Evolutionary conservation across 2,888 invertebrate species (phyloP), one percentile per base, ranked within the genome.

Genomic region (Lepeophtheirus nordmannii): DNA sequence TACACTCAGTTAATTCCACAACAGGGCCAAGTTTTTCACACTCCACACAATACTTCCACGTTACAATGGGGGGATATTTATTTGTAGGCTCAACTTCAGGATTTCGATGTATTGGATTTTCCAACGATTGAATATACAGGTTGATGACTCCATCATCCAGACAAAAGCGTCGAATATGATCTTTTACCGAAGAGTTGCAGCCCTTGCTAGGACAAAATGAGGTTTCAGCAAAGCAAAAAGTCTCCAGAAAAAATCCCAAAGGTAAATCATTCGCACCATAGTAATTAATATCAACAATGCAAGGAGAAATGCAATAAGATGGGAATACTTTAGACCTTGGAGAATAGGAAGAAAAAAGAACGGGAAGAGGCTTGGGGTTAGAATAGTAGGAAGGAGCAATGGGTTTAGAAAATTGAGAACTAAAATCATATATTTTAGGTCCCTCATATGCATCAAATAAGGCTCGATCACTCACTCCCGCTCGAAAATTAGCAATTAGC

Each of bases 221-320:
- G 1, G 85, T 82, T 10, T 83, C 79, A 67, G 87, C 84, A 75
- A 94, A 89, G 75, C 94, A 96, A 74, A 93, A 94, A 67, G 87
- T 82, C 74, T 93, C 89, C 58, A 98, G 79, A 74, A 97, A 98
- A 69, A 86, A 86, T 41, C 96, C 97, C 58, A 98, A 78, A 1
- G 94, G 87, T 71, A 97, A 92, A 76, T 98, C 98, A 74, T 93
- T 89, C 23, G 85, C 82, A 0, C 92, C 92, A 76, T 98, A 98
- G 78, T 93, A 88, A 73, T 90, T 87, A 92, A 98, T 97, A 67
- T 84, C 83, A 0, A 90, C 86, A 65, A 89, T 83, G 85, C 86
- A 62, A n/a, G 68, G 66, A n/a, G 41, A 46, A 17, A 62, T 58
- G 39, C 68, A 68, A 57, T 56, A 65, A 8, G 46, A 11, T n/a